A percentile compares a stretch with the other conserved stretches of the same genome.
Conservation (phyloP, 2,888 invertebrate species). For the Zhengitettix transpicula region DNA sequence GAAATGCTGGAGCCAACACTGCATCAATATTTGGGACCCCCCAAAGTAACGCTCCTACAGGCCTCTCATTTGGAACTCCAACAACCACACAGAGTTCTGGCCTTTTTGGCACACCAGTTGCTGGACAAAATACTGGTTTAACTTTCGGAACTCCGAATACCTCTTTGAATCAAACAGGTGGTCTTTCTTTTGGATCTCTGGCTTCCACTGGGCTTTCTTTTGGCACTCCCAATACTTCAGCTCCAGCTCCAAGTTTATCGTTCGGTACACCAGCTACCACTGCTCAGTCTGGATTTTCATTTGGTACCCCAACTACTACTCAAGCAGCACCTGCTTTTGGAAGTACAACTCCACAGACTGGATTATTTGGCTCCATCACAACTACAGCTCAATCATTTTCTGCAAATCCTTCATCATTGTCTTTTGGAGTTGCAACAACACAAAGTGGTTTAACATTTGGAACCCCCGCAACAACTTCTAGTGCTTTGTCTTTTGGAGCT, state of each 20-base stretch:
- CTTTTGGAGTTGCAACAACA: conserved; percentile 11
- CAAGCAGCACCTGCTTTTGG: conserved; percentile 1
- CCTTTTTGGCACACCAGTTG: conserved; percentile 20
- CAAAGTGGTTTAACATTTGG: conserved; percentile 22
- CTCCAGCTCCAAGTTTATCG: conserved; percentile 17
- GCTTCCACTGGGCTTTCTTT: conserved; percentile 9
- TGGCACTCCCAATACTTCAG: conserved; percentile 16
- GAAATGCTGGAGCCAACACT: not conserved
- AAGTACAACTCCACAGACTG: conserved; percentile 3
- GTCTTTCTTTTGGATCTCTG: conserved; percentile 6
- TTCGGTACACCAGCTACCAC: conserved; percentile 11
- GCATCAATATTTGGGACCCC: not conserved
- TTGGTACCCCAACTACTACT: conserved; percentile 6
- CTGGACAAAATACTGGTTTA: conserved; percentile 18
- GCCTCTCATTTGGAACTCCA: not conserved
- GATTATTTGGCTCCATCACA: conserved; percentile 6
- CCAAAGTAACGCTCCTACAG: not conserved
- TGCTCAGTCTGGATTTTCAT: conserved; percentile 6
- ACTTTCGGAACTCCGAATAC: conserved; percentile 1
- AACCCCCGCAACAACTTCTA: conserved; percentile 7
- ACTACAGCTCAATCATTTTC: conserved; percentile 2
- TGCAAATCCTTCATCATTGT: conserved; percentile 4
- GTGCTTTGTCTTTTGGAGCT: conserved; percentile 12
- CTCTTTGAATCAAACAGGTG: too few relatives aligned
- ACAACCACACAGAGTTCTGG: conserved; percentile 8